These are phyloP conservation scores for Myotis daubentonii DNA, from an alignment of 2,797 vertebrate genomes.

Conservation along the genomic window DNA sequence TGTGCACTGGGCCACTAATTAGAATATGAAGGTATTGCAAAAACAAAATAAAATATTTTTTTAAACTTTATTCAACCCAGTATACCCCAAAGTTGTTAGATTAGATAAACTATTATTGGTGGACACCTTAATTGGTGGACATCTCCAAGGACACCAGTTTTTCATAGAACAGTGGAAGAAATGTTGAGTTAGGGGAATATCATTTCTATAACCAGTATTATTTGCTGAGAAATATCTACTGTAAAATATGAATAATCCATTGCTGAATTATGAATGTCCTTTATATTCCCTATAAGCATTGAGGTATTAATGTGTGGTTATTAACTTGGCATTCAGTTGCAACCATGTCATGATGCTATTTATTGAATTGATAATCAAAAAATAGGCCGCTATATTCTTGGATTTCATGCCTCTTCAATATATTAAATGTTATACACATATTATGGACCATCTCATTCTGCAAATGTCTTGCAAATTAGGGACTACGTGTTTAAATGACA, in stretches of 20 bases:
- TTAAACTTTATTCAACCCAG: neutral
- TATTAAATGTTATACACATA: constrained; percentile 24
- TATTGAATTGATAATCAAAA: constrained; percentile 56
- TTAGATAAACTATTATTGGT: neutral
- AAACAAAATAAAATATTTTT: neutral
- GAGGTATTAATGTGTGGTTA: neutral
- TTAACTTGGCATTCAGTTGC: constrained; percentile 36
- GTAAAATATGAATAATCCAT: constrained; percentile 25
- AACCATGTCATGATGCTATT: constrained; percentile 49
- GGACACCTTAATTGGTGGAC: neutral
- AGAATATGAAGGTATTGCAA: neutral
- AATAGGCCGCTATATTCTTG: constrained; percentile 12
- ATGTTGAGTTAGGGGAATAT: neutral
- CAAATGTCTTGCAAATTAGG: constrained; percentile 57
- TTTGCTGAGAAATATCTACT: constrained; percentile 39
- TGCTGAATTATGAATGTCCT: constrained; percentile 1
- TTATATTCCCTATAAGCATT: constrained; percentile 26
- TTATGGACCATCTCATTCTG: constrained; percentile 41
- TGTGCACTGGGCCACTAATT: neutral
- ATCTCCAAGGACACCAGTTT: neutral
- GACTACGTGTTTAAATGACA: constrained; percentile 51
- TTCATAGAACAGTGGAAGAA: neutral
- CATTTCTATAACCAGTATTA: constrained; percentile 28
- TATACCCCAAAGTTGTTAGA: neutral
- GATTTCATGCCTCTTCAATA: constrained; percentile 45